Conservation (phyloP, 2,797 vertebrate genomes). For the Tiaroga cobitis region DNA sequence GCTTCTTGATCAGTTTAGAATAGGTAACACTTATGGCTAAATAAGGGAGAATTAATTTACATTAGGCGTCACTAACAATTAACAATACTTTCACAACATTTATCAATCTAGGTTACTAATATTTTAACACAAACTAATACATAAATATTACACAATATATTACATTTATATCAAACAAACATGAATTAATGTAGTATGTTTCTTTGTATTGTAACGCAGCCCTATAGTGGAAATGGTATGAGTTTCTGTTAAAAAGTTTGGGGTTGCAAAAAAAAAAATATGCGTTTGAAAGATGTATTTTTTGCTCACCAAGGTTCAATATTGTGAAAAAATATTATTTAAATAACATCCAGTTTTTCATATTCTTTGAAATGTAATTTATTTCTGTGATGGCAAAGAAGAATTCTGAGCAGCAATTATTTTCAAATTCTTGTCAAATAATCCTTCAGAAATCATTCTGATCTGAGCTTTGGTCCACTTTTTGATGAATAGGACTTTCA, state of each 20-base stretch:
- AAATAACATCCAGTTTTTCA: neutral
- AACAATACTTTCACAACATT: neutral
- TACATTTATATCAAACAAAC: neutral
- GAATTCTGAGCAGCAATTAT: neutral
- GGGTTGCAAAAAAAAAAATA: neutral
- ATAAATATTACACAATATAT: neutral
- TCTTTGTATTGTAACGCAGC: neutral
- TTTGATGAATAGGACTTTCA: neutral
- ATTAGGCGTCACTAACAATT: neutral
- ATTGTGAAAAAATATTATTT: neutral
- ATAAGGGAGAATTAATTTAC: neutral
- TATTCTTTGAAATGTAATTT: neutral
- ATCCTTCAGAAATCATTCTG: neutral
- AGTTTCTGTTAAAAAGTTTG: neutral
- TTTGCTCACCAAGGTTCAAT: neutral
- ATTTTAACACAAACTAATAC: neutral
- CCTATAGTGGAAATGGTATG: neutral
- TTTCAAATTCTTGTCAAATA: neutral
- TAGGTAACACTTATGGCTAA: neutral
- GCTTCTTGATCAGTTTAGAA: neutral
- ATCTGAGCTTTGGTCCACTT: too few species aligned
- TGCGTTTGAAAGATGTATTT: neutral
- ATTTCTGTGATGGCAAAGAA: neutral
- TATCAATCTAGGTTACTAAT: neutral
- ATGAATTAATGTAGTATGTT: neutral